These are phyloP conservation scores for Pao palembangensis DNA, from an alignment of 2,113 vertebrate species.

Conservation along the genomic window DNA sequence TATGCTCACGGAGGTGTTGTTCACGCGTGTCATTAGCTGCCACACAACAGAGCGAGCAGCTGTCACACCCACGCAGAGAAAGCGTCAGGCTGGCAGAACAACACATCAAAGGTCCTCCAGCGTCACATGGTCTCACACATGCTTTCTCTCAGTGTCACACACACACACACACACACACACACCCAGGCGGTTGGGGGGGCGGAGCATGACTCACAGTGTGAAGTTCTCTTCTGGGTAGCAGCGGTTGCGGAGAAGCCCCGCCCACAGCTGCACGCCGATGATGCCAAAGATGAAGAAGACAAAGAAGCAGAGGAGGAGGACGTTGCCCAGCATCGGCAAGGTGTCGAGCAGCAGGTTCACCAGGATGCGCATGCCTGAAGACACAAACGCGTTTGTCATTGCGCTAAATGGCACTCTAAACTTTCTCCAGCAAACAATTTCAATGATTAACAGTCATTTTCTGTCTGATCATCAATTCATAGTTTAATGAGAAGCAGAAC, in stretches of 20 bases:
- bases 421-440: too few relatives aligned
- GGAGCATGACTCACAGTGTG: constrained; percentile 59
- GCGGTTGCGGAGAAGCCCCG: constrained; percentile 69
- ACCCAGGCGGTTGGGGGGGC: neutral
- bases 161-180: neutral
- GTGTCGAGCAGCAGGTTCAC: constrained; percentile 73
- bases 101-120: neutral
- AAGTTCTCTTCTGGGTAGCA: constrained; percentile 71
- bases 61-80: neutral
- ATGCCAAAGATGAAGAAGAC: constrained; percentile 75
- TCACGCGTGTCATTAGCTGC: too few relatives aligned
- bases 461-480: too few relatives aligned
- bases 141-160: neutral
- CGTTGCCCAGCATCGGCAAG: constrained; percentile 68
- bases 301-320: constrained; percentile 71
- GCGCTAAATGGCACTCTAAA: neutral
- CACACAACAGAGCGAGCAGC: neutral
- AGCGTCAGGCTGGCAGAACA: neutral
- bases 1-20: too few relatives aligned
- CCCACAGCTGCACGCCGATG: constrained; percentile 72
- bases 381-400: constrained; percentile 5
- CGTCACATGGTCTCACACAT: neutral
- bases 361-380: constrained; percentile 68
- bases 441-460: too few relatives aligned
- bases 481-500: too few relatives aligned